phyloP scores from a whole-genome alignment of 2,888 invertebrate species.

The Prenolepis imparis region DNA sequence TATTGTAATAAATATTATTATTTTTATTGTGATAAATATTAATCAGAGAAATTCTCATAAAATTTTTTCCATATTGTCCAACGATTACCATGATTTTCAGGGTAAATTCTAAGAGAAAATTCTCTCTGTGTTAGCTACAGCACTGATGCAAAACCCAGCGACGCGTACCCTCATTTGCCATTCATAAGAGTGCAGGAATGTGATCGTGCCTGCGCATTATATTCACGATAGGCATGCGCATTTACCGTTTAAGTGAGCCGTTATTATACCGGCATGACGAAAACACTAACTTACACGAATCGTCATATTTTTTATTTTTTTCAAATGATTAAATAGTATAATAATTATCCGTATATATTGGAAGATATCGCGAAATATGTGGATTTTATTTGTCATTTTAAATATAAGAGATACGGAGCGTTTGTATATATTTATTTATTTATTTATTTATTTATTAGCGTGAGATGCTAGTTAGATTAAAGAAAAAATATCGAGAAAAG shows the following conservation, averaged over 20 bases:
- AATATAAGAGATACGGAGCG: too few species aligned
- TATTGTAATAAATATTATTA: too few species aligned
- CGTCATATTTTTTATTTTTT: background rate
- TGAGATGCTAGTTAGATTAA: background rate
- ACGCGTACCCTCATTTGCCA: constrained; percentile 79
- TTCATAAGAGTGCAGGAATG: constrained; percentile 79
- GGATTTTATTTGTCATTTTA: too few species aligned
- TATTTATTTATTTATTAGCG: background rate
- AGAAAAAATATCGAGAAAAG: constrained; percentile 3
- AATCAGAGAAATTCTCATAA: too few species aligned
- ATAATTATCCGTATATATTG: background rate
- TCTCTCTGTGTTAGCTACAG: too few species aligned
- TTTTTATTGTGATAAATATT: too few species aligned
- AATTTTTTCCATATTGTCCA: too few species aligned
- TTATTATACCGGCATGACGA: background rate
- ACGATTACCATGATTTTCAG: too few species aligned
- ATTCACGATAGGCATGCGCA: constrained; percentile 70
- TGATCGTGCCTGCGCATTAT: constrained; percentile 70
- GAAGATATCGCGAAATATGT: background rate
- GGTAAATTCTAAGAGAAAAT: too few species aligned
- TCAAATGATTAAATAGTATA: background rate
- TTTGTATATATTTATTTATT: too few species aligned
- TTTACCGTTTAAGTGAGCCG: constrained; percentile 63
- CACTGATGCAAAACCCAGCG: constrained; percentile 50
- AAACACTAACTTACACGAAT: background rate